phyloP scores from a whole-genome alignment of 2,113 vertebrate genomes.

The Corvus hawaiiensis region DNA sequence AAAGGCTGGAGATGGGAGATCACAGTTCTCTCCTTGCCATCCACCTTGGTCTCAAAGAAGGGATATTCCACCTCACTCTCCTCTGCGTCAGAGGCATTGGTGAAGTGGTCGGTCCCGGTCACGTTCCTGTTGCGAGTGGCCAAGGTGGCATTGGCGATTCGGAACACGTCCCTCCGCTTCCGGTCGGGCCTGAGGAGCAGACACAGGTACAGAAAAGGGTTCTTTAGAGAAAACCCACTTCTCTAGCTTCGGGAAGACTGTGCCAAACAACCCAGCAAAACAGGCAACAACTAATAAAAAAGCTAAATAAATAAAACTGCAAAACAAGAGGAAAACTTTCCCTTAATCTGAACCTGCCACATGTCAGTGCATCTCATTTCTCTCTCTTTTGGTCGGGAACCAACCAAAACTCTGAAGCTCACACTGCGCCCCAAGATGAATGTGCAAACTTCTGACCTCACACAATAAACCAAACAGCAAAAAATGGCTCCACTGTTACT shows the following conservation, averaged over 20 bases:
- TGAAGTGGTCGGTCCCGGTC: constrained; percentile 51
- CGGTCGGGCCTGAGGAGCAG: constrained; percentile 75
- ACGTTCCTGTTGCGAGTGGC: constrained; percentile 69
- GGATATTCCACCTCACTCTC: constrained; percentile 80
- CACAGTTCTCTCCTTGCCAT: constrained; percentile 80
- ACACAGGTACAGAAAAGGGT: not conserved
- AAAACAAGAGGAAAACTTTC: not conserved
- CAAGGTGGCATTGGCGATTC: constrained; percentile 80
- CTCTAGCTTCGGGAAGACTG: not conserved
- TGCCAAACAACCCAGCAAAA: not conserved
- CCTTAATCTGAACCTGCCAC: not conserved
- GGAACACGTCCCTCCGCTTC: constrained; percentile 83
- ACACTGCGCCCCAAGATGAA: not conserved
- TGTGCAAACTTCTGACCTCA: not conserved
- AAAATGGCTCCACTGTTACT: not conserved
- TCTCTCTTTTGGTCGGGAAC: not conserved
- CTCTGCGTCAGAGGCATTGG: constrained; percentile 78
- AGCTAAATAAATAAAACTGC: not conserved
- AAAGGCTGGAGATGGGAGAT: constrained; percentile 88
- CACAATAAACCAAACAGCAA: not conserved
- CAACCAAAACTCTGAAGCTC: not conserved
- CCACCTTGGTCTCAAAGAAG: constrained; percentile 85
- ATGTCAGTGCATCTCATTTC: not conserved
- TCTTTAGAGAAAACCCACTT: not conserved
- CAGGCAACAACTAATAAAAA: not conserved